Percentiles rank a stretch among this genome's conserved stretches.
Conservation (phyloP, 1,140 invertebrate genomes). For the Zaprionus camerounensis region DNA sequence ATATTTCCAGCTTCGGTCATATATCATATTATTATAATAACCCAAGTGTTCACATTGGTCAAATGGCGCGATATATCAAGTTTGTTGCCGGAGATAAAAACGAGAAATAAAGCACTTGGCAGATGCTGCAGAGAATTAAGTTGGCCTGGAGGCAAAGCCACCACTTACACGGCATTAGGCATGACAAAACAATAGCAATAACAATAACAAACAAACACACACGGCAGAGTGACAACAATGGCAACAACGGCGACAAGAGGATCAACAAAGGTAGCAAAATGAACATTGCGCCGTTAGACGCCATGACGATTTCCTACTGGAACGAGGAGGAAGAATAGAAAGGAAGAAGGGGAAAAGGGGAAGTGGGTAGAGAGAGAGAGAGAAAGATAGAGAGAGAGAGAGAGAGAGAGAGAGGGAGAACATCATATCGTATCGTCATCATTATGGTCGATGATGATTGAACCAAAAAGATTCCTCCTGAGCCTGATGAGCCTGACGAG, state of each 20-base stretch:
- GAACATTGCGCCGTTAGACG: conserved; percentile 13
- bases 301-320: background rate
- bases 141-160: conserved; percentile 29
- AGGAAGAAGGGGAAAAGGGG: background rate
- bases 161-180: conserved; percentile 63
- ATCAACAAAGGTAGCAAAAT: background rate
- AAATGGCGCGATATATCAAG: background rate
- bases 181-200: conserved; percentile 31
- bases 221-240: conserved; percentile 3
- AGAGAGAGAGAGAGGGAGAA: background rate
- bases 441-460: conserved; percentile 47
- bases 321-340: too few species aligned
- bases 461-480: conserved; percentile 24
- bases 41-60: background rate
- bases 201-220: conserved; percentile 21
- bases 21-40: conserved; percentile 2
- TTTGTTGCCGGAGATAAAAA: background rate
- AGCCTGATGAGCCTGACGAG: conserved; percentile 22
- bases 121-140: background rate
- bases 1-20: conserved; percentile 2
- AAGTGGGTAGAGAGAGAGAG: background rate
- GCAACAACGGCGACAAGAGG: conserved; percentile 5
- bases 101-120: background rate
- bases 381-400: background rate
- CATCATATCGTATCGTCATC: background rate